phyloP scores from a whole-genome alignment of 2,113 vertebrate species.

The Chaetodon trifascialis region DNA sequence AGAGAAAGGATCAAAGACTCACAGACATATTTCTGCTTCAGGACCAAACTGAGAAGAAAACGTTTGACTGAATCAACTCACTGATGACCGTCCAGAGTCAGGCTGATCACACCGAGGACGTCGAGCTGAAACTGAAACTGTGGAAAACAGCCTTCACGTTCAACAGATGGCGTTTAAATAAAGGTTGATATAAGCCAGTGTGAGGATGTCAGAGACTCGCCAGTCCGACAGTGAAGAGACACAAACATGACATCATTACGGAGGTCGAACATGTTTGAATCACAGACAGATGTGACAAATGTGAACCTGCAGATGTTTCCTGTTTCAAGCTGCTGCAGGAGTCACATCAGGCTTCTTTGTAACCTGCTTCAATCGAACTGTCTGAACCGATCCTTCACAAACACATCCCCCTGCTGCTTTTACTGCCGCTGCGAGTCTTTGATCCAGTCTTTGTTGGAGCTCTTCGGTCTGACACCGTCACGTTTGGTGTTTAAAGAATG shows the following conservation, averaged over 20 bases:
- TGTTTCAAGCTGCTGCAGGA: conserved; percentile 10
- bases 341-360: neutral
- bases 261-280: neutral
- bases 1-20: too few species aligned
- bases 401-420: neutral
- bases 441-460: neutral
- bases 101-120: too few species aligned
- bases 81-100: too few species aligned
- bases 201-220: neutral
- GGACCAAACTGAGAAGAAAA: too few species aligned
- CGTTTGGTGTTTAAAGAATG: neutral
- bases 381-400: neutral
- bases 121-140: too few species aligned
- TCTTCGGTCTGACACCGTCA: neutral
- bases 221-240: neutral
- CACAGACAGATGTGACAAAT: neutral
- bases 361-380: neutral
- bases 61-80: too few species aligned
- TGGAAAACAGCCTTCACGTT: neutral
- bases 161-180: conserved; percentile 22
- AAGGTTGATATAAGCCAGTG: neutral
- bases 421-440: neutral
- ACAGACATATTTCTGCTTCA: too few species aligned
- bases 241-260: neutral
- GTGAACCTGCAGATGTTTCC: neutral